Conservation (phyloP, 1,140 invertebrate genomes). For the Matsumurasca onukii region DNA sequence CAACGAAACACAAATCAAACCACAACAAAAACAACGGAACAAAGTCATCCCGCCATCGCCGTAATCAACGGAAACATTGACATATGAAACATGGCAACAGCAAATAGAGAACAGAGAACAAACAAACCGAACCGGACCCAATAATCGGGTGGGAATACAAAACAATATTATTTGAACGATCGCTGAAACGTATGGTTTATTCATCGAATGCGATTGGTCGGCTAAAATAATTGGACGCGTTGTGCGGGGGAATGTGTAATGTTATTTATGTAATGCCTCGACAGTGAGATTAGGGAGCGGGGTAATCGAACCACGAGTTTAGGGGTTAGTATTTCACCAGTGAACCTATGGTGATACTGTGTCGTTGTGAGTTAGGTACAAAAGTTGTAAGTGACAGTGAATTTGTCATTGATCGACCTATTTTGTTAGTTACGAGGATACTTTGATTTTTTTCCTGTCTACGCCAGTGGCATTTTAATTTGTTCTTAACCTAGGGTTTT, state of each 20-base stretch:
- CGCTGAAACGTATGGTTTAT: slow-evolving; percentile 2
- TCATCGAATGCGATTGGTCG: slow-evolving; percentile 1
- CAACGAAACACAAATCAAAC: neutral
- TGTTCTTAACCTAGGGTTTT: too few species aligned
- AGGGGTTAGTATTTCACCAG: too few species aligned
- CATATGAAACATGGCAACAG: neutral
- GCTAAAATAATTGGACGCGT: slow-evolving; percentile 18
- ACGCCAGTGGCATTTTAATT: too few species aligned
- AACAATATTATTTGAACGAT: neutral
- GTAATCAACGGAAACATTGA: neutral
- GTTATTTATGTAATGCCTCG: slow-evolving; percentile 22
- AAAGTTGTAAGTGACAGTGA: too few species aligned
- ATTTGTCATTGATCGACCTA: too few species aligned
- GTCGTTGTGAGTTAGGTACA: too few species aligned
- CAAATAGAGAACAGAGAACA: neutral
- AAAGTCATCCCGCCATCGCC: neutral
- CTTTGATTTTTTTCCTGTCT: too few species aligned
- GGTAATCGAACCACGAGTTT: too few species aligned
- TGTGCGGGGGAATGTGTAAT: slow-evolving; percentile 9
- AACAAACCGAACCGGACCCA: neutral
- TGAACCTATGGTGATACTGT: too few species aligned
- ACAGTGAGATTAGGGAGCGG: neutral
- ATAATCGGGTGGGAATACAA: neutral
- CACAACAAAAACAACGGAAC: neutral
- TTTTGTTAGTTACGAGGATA: too few species aligned